Evolutionary conservation across 2,797 vertebrate genomes (phyloP).

Genomic region (Loriculus beryllinus): DNA sequence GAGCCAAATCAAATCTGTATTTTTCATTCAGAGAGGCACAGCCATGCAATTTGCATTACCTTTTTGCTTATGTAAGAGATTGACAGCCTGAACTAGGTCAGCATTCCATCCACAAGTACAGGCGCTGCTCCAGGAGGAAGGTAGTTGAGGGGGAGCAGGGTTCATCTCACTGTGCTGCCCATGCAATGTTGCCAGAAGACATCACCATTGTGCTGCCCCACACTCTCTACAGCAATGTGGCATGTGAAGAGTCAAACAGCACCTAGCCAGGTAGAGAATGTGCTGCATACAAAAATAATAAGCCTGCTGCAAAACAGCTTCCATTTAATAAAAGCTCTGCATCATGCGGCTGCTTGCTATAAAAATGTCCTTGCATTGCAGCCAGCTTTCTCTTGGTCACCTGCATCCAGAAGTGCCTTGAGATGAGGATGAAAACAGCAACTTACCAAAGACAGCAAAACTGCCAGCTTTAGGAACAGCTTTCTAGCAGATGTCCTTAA

Average conservation of each 20-base stretch:
- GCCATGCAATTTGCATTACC: not conserved
- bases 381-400: not conserved
- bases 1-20: not conserved
- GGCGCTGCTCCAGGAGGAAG: not conserved
- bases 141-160: not conserved
- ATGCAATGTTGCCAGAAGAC: rapidly evolving
- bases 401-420: not conserved
- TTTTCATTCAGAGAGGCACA: rapidly evolving
- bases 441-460: rapidly evolving
- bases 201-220: not conserved
- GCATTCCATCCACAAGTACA: rapidly evolving
- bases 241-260: rapidly evolving
- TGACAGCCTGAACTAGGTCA: not conserved
- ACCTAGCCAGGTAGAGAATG: not conserved
- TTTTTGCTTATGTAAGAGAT: rapidly evolving
- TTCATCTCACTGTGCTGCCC: rapidly evolving
- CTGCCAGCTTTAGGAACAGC: not conserved
- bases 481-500: not conserved
- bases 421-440: not conserved
- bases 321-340: not conserved
- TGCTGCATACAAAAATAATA: not conserved
- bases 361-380: rapidly evolving
- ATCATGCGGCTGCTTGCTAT: rapidly evolving
- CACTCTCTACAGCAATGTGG: rapidly evolving
- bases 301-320: rapidly evolving